Evolutionary conservation across 1,140 invertebrate genomes (phyloP).

Genomic region (Aricia agestis): DNA sequence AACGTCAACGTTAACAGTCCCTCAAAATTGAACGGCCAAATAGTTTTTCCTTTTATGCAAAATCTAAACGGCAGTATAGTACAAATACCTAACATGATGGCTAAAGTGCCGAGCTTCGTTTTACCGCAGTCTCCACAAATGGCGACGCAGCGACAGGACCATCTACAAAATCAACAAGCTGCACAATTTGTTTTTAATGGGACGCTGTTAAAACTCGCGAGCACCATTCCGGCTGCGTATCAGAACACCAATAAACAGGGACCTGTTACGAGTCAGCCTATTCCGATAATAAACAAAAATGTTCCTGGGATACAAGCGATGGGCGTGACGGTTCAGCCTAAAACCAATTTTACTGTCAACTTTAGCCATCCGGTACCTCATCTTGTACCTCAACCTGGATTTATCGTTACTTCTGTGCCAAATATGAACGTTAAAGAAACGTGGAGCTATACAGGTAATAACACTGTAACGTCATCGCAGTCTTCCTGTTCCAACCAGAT

Average conservation of each 20-base stretch:
- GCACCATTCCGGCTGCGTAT: constrained; percentile 54
- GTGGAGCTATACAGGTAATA: constrained; percentile 64
- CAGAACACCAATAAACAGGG: constrained; percentile 53
- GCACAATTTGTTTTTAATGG: constrained; percentile 71
- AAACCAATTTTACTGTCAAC: constrained; percentile 68
- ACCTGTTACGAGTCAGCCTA: constrained; percentile 53
- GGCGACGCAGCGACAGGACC: constrained; percentile 55
- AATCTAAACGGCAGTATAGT: constrained; percentile 72
- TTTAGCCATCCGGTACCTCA: constrained; percentile 57
- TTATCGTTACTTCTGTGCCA: constrained; percentile 72
- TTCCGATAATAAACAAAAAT: constrained; percentile 61
- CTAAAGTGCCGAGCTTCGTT: constrained; percentile 70
- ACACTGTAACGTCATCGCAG: constrained; percentile 50
- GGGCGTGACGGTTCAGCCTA: constrained; percentile 63
- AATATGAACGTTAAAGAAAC: constrained; percentile 73
- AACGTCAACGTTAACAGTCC: constrained; percentile 70
- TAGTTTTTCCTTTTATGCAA: constrained; percentile 70
- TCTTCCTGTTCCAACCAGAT: constrained; percentile 57
- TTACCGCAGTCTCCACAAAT: constrained; percentile 59
- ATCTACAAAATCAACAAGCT: constrained; percentile 61
- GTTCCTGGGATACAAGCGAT: constrained; percentile 53
- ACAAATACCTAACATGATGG: constrained; percentile 73
- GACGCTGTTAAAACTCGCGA: constrained; percentile 69
- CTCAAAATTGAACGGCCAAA: constrained; percentile 68
- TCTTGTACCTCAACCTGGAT: constrained; percentile 68